phyloP scores from a whole-genome alignment of 2,797 vertebrate genomes.

The Gallinago solitaria region DNA sequence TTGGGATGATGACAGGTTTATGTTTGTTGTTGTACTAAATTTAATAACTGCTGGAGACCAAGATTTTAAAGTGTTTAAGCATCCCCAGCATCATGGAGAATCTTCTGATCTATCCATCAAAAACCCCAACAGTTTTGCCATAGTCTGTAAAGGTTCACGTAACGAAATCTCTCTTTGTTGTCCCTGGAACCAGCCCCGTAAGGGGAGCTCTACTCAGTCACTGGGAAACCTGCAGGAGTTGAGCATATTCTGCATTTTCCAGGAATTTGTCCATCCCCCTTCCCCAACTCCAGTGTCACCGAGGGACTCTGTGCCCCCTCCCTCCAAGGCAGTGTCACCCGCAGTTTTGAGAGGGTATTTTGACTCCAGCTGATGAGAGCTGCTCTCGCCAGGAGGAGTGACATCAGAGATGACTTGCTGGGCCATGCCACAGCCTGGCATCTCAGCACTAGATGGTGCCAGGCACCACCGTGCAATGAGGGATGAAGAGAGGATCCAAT shows the following conservation, averaged over 20 bases:
- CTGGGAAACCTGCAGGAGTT: neutral
- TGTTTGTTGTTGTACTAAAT: neutral
- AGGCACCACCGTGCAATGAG: neutral
- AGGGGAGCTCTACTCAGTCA: neutral
- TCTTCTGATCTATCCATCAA: neutral
- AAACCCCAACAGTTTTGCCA: neutral
- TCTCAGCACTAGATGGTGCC: slow-evolving; percentile 60
- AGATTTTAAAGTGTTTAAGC: neutral
- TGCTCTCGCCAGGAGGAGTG: neutral
- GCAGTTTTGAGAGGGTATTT: too few relatives aligned
- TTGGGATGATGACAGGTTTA: neutral
- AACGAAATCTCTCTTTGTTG: neutral
- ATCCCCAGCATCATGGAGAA: neutral
- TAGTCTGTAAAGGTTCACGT: neutral
- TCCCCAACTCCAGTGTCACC: accelerated
- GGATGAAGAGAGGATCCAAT: neutral
- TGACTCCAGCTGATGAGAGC: neutral
- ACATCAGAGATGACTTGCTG: accelerated
- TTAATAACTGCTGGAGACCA: neutral
- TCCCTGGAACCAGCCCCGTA: neutral
- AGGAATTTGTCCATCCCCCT: neutral
- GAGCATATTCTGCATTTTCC: neutral
- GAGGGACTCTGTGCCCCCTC: neutral
- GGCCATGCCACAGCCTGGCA: neutral
- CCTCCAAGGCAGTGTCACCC: neutral